Evolutionary conservation across 2,113 vertebrate species (phyloP).

Genomic region (Eurypyga helias): DNA sequence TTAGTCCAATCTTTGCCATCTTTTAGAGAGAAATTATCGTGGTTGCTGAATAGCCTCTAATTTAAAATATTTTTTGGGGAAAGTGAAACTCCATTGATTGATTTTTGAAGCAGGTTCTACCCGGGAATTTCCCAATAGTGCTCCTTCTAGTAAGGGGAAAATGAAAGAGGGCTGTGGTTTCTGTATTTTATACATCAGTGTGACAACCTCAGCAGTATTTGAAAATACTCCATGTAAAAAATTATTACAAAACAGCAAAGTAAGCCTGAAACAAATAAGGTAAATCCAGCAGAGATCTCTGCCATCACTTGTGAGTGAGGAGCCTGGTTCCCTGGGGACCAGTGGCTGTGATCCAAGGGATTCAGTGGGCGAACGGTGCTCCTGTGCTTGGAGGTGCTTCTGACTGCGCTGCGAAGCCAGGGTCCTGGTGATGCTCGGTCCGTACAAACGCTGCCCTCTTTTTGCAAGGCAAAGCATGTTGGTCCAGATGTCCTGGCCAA

Average conservation of each 20-base stretch:
- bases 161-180: not conserved
- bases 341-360: not conserved
- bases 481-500: not conserved
- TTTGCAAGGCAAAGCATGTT: not conserved
- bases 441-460: not conserved
- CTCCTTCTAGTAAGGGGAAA: not conserved
- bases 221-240: not conserved
- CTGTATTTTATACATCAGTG: not conserved
- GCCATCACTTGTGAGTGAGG: fast-evolving
- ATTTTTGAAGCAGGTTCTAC: not conserved
- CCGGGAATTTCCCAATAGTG: not conserved
- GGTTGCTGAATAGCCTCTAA: not conserved
- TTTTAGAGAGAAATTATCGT: not conserved
- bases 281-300: not conserved
- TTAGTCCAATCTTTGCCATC: not conserved
- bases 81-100: not conserved
- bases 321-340: not conserved
- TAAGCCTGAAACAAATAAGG: not conserved
- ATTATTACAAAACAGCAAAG: not conserved
- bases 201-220: not conserved
- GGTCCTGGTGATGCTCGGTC: not conserved
- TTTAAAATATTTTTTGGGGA: not conserved
- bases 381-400: not conserved
- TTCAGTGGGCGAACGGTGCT: fast-evolving
- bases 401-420: fast-evolving